Evolutionary conservation across 2,888 invertebrate genomes (phyloP).

Genomic region (Phortica okadai): DNA sequence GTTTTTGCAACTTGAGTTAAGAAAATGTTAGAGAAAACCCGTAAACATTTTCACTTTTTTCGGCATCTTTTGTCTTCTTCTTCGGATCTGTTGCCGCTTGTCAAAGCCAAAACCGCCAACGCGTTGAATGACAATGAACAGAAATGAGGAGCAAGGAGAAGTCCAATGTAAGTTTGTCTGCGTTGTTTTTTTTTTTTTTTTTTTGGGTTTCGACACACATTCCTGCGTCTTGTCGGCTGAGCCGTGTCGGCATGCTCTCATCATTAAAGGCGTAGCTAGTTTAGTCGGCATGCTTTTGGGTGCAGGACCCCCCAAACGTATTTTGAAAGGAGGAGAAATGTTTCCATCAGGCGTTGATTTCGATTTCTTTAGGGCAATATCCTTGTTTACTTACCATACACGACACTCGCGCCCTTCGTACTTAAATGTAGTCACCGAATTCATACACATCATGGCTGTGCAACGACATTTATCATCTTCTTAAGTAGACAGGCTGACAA

Average conservation of each 20-base stretch:
- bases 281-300: not conserved
- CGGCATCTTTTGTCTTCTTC: not conserved
- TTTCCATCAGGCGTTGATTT: not conserved
- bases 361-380: constrained; percentile 46
- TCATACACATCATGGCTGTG: constrained; percentile 69
- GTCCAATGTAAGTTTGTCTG: not conserved
- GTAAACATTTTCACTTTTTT: constrained; percentile 31
- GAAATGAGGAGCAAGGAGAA: not conserved
- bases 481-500: constrained; percentile 62
- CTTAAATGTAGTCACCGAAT: constrained; percentile 46
- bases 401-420: constrained; percentile 41
- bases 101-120: constrained; percentile 58
- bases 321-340: too few species aligned
- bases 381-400: constrained; percentile 53
- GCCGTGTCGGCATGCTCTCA: not conserved
- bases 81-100: constrained; percentile 8
- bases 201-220: not conserved
- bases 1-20: constrained; percentile 33
- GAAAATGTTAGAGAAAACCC: constrained; percentile 39
- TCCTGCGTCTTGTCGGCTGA: not conserved
- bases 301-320: too few species aligned
- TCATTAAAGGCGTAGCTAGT: not conserved
- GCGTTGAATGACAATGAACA: constrained; percentile 62
- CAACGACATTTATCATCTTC: constrained; percentile 71
- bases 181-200: not conserved